Percentiles rank a stretch among this genome's conserved stretches.
phyloP scores from a whole-genome alignment of 2,113 vertebrate species.

The Cynopterus brachyotis region DNA sequence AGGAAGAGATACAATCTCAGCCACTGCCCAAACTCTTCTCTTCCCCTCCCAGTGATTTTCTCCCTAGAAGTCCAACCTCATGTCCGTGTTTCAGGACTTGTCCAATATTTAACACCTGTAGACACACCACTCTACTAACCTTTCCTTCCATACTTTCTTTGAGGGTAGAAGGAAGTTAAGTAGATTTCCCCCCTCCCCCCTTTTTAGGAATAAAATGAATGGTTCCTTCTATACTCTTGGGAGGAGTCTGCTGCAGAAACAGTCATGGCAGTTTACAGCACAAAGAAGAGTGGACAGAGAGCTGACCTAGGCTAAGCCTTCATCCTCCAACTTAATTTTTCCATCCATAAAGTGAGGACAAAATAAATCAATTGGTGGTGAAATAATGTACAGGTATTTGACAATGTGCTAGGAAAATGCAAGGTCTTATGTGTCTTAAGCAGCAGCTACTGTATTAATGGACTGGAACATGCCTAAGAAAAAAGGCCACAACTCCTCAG shows the following conservation, averaged over 20 bases:
- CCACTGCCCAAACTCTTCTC: background rate
- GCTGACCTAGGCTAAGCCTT: background rate
- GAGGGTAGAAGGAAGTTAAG: background rate
- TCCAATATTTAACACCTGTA: background rate
- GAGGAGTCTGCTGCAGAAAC: background rate
- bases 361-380: background rate
- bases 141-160: background rate
- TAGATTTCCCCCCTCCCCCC: background rate
- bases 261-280: background rate
- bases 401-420: background rate
- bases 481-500: background rate
- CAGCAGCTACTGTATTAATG: background rate
- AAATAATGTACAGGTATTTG: background rate
- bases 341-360: background rate
- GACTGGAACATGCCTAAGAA: background rate
- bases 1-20: background rate
- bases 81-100: background rate
- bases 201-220: background rate
- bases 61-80: background rate
- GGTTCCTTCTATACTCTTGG: background rate
- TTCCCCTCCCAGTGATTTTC: background rate
- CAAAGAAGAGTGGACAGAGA: background rate
- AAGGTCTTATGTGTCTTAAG: background rate
- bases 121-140: background rate
- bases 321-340: background rate